Conservation (phyloP, 2,113 vertebrate species). For the Dunckerocampus dactyliophorus region DNA sequence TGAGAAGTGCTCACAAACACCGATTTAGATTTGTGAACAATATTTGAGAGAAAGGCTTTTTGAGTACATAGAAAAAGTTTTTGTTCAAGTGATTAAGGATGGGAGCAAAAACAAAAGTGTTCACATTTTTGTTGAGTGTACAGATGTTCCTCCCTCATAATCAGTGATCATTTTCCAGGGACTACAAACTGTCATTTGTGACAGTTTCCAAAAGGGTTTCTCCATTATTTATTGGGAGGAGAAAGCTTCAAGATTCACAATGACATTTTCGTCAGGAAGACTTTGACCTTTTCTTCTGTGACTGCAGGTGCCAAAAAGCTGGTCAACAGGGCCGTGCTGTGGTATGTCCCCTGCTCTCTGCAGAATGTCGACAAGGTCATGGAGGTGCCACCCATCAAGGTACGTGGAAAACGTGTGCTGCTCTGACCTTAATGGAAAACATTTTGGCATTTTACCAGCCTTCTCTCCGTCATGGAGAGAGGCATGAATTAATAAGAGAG, state of each 20-base stretch:
- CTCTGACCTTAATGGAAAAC: not conserved
- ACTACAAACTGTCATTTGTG: not conserved
- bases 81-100: too few species aligned
- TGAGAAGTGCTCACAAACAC: too few species aligned
- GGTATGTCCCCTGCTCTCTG: constrained; percentile 91
- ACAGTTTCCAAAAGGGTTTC: not conserved
- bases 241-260: not conserved
- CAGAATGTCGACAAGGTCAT: constrained; percentile 85
- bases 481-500: not conserved
- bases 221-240: not conserved
- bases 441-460: constrained; percentile 15
- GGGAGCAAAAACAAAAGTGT: too few species aligned
- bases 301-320: constrained; percentile 82
- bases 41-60: too few species aligned
- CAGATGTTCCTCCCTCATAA: not conserved
- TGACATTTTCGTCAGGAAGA: constrained; percentile 5
- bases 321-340: constrained; percentile 88
- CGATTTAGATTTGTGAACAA: too few species aligned
- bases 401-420: constrained; percentile 56
- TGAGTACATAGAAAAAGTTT: too few species aligned
- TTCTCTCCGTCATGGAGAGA: not conserved
- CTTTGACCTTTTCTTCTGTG: constrained; percentile 35
- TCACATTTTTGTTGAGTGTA: not conserved
- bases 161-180: not conserved
- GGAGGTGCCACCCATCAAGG: constrained; percentile 90